A percentile compares a stretch with the other conserved stretches of the same genome.
Conservation (phyloP, 2,888 invertebrate species). For the Andricus quercusramuli region DNA sequence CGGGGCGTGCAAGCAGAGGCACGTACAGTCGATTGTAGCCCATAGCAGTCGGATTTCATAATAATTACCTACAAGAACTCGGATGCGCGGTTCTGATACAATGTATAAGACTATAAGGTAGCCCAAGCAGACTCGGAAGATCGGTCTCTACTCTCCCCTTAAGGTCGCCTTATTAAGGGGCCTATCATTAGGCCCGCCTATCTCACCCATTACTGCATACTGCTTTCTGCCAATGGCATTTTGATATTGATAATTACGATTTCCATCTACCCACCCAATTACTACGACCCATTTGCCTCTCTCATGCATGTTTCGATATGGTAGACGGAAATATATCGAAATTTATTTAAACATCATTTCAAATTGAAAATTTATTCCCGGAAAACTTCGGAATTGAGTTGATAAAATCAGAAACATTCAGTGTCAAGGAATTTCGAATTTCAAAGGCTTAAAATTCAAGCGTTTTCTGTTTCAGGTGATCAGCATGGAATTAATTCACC, state of each 20-base stretch:
- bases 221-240: constrained; percentile 62
- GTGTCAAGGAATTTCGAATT: too few relatives aligned
- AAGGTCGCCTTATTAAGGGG: constrained; percentile 73
- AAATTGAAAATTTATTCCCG: too few relatives aligned
- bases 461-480: too few relatives aligned
- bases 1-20: constrained; percentile 63
- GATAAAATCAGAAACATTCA: too few relatives aligned
- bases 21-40: constrained; percentile 66
- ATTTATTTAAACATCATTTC: too few relatives aligned
- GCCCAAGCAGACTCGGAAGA: constrained; percentile 56
- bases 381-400: too few relatives aligned
- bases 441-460: too few relatives aligned
- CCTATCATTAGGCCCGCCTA: constrained; percentile 73
- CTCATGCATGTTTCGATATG: constrained; percentile 39
- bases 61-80: constrained; percentile 65
- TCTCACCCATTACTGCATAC: constrained; percentile 70
- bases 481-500: too few relatives aligned
- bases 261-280: constrained; percentile 71
- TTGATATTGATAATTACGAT: constrained; percentile 73
- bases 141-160: constrained; percentile 60
- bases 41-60: constrained; percentile 66
- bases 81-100: constrained; percentile 50
- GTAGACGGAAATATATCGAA: background rate
- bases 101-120: constrained; percentile 51
- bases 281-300: constrained; percentile 65